A percentile compares a stretch with the other conserved stretches of the same genome.
These are phyloP conservation scores for Lycocerus yunnanus DNA, from an alignment of 2,888 invertebrate species.

Conservation along the genomic window DNA sequence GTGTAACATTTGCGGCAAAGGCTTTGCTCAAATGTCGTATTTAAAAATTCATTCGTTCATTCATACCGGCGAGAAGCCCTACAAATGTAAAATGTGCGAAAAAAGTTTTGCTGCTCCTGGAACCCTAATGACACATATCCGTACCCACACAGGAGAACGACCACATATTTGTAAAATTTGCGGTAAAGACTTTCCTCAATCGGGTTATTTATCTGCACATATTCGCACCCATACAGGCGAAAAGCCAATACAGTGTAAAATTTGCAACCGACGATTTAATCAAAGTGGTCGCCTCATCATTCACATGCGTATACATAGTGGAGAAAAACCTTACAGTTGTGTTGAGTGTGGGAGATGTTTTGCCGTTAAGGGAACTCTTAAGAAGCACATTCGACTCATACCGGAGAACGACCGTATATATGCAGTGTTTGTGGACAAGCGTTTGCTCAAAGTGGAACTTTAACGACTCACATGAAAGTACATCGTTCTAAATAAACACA, in stretches of 20 bases:
- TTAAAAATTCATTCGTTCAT: slow-evolving; percentile 44
- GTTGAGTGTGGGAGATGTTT: slow-evolving; percentile 46
- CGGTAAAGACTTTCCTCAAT: slow-evolving; percentile 45
- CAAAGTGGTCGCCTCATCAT: slow-evolving; percentile 44
- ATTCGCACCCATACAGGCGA: slow-evolving; percentile 48
- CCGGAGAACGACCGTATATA: slow-evolving; percentile 46
- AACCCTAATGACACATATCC: slow-evolving; percentile 44
- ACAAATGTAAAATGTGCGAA: slow-evolving; percentile 44
- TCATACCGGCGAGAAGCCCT: slow-evolving; percentile 48
- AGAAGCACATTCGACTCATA: slow-evolving; percentile 49
- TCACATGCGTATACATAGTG: slow-evolving; percentile 46
- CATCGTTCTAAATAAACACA: slow-evolving; percentile 40
- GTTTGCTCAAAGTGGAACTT: slow-evolving; percentile 45
- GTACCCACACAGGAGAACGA: slow-evolving; percentile 42
- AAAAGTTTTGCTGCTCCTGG: slow-evolving; percentile 46
- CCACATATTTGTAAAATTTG: slow-evolving; percentile 43
- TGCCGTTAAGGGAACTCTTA: slow-evolving; percentile 45
- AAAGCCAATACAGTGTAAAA: slow-evolving; percentile 43
- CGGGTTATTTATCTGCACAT: slow-evolving; percentile 46
- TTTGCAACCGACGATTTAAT: slow-evolving; percentile 43
- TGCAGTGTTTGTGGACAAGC: slow-evolving; percentile 47
- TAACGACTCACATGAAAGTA: slow-evolving; percentile 47
- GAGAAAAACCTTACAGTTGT: slow-evolving; percentile 46
- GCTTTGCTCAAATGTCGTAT: slow-evolving; percentile 41
- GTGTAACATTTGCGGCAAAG: slow-evolving; percentile 43